Evolutionary conservation across 2,888 invertebrate genomes (phyloP).

Genomic region (Cacoxenus indagator): DNA sequence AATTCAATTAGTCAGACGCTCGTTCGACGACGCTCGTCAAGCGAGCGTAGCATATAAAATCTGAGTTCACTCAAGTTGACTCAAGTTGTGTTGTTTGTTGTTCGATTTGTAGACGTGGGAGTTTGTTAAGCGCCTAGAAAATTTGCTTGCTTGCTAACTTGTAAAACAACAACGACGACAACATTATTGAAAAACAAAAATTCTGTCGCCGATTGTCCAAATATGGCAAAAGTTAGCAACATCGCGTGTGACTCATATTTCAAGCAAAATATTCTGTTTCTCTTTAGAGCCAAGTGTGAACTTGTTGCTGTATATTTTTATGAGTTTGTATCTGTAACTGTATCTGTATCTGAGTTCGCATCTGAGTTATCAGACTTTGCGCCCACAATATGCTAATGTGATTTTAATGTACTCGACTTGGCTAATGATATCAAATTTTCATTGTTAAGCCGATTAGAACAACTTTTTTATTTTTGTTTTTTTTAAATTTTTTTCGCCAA

Average conservation of each 20-base stretch:
- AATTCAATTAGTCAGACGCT: conserved; percentile 14
- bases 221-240: background rate
- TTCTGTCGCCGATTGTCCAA: background rate
- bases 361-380: background rate
- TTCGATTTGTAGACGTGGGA: background rate
- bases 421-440: background rate
- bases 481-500: background rate
- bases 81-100: background rate
- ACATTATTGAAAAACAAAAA: background rate
- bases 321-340: background rate
- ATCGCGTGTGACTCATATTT: background rate
- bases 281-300: background rate
- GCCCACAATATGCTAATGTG: background rate
- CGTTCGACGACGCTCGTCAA: background rate
- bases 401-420: background rate
- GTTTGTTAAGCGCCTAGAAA: background rate
- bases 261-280: background rate
- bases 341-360: background rate
- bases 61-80: background rate
- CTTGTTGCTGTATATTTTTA: background rate
- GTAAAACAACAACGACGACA: background rate
- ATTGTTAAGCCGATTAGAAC: background rate
- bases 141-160: background rate
- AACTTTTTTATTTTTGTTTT: background rate
- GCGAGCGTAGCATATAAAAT: background rate